Conservation (phyloP, 2,113 vertebrate species). For the Amphiprion ocellaris region DNA sequence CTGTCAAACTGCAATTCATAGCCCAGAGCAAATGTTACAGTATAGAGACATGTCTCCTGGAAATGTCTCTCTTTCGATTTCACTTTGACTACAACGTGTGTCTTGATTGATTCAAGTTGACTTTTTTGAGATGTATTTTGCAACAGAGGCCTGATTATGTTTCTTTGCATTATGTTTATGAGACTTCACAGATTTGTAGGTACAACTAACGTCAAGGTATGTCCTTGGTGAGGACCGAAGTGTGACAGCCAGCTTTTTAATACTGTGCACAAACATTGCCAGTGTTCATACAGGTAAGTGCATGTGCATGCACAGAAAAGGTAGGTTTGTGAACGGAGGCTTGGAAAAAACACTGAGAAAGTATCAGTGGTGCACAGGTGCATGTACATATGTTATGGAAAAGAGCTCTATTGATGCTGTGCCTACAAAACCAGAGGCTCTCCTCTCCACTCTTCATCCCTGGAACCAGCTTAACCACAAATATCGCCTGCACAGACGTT, state of each 20-base stretch:
- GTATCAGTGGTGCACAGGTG: constrained; percentile 5
- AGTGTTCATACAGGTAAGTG: background rate
- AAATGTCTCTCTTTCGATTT: background rate
- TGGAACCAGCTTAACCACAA: constrained; percentile 38
- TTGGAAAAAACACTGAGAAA: background rate
- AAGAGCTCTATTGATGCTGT: constrained; percentile 25
- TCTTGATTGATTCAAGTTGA: background rate
- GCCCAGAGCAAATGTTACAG: background rate
- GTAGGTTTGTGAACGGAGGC: too few relatives aligned
- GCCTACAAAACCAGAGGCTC: constrained; percentile 32
- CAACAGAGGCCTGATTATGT: background rate
- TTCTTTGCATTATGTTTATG: too few relatives aligned
- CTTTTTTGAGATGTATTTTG: background rate
- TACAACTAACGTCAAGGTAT: background rate
- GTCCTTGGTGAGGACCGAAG: background rate
- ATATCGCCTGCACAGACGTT: constrained; percentile 6
- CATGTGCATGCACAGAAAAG: background rate
- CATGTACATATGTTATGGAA: constrained; percentile 16
- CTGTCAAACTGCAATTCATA: background rate
- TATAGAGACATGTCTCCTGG: background rate
- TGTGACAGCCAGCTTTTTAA: background rate
- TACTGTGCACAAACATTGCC: background rate
- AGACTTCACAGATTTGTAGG: too few relatives aligned
- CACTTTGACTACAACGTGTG: background rate
- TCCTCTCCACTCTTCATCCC: constrained; percentile 22